These are phyloP conservation scores for Leptodactylus fuscus DNA, from an alignment of 2,113 vertebrate species.

Conservation along the genomic window DNA sequence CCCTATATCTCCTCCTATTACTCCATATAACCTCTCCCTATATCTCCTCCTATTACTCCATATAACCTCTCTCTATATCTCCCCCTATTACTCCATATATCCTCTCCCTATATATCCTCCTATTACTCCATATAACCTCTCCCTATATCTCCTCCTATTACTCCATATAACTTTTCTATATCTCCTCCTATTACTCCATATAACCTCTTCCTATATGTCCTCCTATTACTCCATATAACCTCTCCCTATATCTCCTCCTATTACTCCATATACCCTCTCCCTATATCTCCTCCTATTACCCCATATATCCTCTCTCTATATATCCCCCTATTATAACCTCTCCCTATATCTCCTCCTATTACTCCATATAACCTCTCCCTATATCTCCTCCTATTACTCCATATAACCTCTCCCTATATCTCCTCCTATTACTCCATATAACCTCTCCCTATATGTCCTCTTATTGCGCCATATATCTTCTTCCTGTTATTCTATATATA, in stretches of 20 bases:
- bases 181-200: background rate
- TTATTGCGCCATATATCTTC: background rate
- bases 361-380: background rate
- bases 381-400: background rate
- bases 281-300: conserved; percentile 18
- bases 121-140: conserved; percentile 4
- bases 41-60: conserved; percentile 18
- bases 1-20: conserved; percentile 1
- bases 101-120: background rate
- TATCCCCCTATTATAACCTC: background rate
- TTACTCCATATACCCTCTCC: background rate
- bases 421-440: background rate
- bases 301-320: background rate
- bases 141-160: background rate
- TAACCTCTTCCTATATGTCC: background rate
- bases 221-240: conserved; percentile 17
- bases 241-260: background rate
- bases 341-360: conserved; percentile 13
- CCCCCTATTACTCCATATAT: background rate
- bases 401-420: background rate
- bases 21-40: background rate
- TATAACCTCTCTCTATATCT: background rate
- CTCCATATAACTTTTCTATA: background rate
- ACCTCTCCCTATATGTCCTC: background rate
- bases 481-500: background rate